Base-by-base conservation (phyloP, 2,113 vertebrate genomes). In the Rana temporaria region DNA sequence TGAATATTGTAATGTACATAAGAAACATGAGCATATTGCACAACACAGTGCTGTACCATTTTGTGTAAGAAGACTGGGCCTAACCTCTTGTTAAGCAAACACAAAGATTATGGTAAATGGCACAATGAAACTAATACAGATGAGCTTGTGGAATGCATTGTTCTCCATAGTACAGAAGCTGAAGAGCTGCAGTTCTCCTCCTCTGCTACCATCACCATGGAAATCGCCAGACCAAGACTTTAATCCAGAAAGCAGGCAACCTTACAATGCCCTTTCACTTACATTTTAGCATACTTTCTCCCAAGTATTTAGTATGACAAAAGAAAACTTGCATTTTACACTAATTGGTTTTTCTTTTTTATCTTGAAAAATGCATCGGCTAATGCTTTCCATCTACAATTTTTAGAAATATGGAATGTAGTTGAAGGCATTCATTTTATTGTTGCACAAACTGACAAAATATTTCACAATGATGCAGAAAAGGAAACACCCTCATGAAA, bases 111-210 rank as follows among this genome's bases (percentile, higher is more conserved):
- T 18, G 79, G 32, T 19, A 38, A 24, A 56, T 20, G 8, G 60
- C 14, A 74, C 17, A 74, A 63, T 62, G 55, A 18, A 20, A 64
- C 71, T 34, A 34, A 65, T 81, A 65, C 42, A 74, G 62, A 63
- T 74, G 55, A 82, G 79, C 70, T 74, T 62, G 32, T 82, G 79
- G 79, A 82, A 82, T 82, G 79, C 70, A 82, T 82, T 82, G 80
- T 75, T 66, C 80, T 67, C n/a, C 12, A 60, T 30, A 17, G 22
- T 42, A 72, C 70, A 74, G 42, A 82, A 74, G 64, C n/a, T 75
- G 60, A 75, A 48, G 67, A 67, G 70, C 63, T 67, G 62, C 78
- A 55, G 24, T 56, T 57, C 71, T 67, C 71, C 80, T 66, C 53
- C 80, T 63, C 60, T 82, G 70, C 60, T 67, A 75, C 57, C 62